Evolutionary conservation across 2,797 vertebrate species (phyloP).

Genomic region (Naso thynnoides): DNA sequence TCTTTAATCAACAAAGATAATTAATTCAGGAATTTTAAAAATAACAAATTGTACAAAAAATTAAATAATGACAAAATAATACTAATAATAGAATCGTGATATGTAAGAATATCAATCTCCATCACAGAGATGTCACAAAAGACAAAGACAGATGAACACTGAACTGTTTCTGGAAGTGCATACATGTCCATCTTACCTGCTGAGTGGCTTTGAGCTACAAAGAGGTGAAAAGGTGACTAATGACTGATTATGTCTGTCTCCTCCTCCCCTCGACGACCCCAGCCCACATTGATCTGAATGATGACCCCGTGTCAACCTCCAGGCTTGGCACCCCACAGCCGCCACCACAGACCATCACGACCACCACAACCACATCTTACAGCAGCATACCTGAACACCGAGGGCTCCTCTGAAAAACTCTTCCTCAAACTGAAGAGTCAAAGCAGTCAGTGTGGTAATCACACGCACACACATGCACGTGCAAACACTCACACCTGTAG

Average conservation of each 20-base stretch:
- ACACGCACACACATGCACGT: conserved; percentile 22
- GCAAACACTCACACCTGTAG: conserved; percentile 41
- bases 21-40: no score
- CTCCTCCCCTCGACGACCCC: conserved; percentile 49
- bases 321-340: conserved; percentile 28
- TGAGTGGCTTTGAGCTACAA: conserved; percentile 62
- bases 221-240: conserved; percentile 86
- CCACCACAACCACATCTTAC: conserved; percentile 36
- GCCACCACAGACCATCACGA: conserved; percentile 21
- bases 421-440: conserved; percentile 7
- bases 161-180: conserved; percentile 32
- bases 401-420: conserved; percentile 3
- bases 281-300: conserved; percentile 56
- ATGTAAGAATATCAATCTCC: background rate
- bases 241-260: conserved; percentile 68
- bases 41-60: no score
- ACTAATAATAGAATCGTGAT: no score
- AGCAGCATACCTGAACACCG: conserved; percentile 36
- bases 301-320: conserved; percentile 70
- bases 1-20: no score
- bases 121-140: background rate
- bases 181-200: conserved; percentile 60
- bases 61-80: no score
- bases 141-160: background rate
- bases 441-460: background rate